Conservation (phyloP, 2,888 invertebrate species). For the Omphaloscelis lunosa region DNA sequence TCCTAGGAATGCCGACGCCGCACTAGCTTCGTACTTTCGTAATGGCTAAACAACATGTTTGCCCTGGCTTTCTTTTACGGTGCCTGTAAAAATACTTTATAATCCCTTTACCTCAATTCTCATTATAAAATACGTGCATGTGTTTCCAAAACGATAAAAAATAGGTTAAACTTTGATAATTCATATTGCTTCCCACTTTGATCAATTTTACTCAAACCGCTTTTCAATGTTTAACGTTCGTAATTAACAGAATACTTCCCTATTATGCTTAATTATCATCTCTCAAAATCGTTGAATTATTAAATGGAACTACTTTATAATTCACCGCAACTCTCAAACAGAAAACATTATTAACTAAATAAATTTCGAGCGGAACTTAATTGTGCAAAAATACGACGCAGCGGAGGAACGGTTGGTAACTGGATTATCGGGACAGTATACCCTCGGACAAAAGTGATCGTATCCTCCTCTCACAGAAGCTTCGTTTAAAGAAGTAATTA, state of each 20-base stretch:
- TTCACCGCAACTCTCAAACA: constrained; percentile 61
- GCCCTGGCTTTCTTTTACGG: constrained; percentile 70
- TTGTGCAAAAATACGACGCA: constrained; percentile 71
- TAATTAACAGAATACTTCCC: constrained; percentile 38
- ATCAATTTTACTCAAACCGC: constrained; percentile 24
- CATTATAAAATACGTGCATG: constrained; percentile 17
- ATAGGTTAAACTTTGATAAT: constrained; percentile 21
- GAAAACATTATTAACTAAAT: constrained; percentile 69
- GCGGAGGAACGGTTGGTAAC: constrained; percentile 76
- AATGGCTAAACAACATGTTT: constrained; percentile 79
- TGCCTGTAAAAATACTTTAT: constrained; percentile 56
- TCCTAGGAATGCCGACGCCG: constrained; percentile 77
- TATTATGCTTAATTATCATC: constrained; percentile 35
- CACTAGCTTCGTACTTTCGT: constrained; percentile 74
- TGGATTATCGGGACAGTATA: constrained; percentile 83
- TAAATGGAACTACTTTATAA: constrained; percentile 57
- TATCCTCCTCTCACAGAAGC: constrained; percentile 80
- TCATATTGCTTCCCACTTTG: constrained; percentile 3
- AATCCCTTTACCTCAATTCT: constrained; percentile 9
- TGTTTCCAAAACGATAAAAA: constrained; percentile 21
- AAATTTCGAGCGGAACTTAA: constrained; percentile 70
- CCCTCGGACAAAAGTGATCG: constrained; percentile 83
- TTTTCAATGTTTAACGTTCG: constrained; percentile 35
- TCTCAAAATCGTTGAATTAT: constrained; percentile 49
- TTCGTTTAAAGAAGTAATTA: constrained; percentile 90